phyloP scores from a whole-genome alignment of 2,113 vertebrate species.

The Trematomus loennbergii region DNA sequence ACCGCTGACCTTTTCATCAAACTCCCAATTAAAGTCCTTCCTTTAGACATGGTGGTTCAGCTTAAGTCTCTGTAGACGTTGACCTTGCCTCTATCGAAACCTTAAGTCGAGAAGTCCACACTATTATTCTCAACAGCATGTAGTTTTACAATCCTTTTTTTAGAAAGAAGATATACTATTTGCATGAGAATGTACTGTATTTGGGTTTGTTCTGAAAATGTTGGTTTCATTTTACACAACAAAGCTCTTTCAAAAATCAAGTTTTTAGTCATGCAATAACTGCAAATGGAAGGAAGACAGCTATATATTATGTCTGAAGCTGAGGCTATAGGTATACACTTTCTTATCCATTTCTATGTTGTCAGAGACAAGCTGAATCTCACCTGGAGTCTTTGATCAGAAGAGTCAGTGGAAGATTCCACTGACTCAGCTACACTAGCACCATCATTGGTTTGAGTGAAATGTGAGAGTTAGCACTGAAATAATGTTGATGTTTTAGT shows the following conservation, averaged over 20 bases:
- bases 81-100: background rate
- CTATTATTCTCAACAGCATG: background rate
- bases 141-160: background rate
- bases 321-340: background rate
- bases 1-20: constrained; percentile 39
- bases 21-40: constrained; percentile 43
- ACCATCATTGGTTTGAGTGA: too few relatives aligned
- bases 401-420: too few relatives aligned
- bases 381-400: background rate
- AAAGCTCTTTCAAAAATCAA: background rate
- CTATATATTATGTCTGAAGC: background rate
- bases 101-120: background rate
- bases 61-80: background rate
- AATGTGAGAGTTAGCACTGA: too few relatives aligned
- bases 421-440: background rate
- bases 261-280: background rate
- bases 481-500: too few relatives aligned
- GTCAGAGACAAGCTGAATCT: background rate
- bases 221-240: too few relatives aligned
- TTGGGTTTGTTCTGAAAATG: background rate
- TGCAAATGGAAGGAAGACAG: background rate
- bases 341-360: too few relatives aligned
- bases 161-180: background rate
- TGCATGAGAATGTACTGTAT: background rate
- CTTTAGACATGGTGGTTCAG: constrained; percentile 1